Percentiles rank a stretch among this genome's conserved stretches.
Evolutionary conservation across 2,888 invertebrate genomes (phyloP).

Genomic region (Abscondita cerata): DNA sequence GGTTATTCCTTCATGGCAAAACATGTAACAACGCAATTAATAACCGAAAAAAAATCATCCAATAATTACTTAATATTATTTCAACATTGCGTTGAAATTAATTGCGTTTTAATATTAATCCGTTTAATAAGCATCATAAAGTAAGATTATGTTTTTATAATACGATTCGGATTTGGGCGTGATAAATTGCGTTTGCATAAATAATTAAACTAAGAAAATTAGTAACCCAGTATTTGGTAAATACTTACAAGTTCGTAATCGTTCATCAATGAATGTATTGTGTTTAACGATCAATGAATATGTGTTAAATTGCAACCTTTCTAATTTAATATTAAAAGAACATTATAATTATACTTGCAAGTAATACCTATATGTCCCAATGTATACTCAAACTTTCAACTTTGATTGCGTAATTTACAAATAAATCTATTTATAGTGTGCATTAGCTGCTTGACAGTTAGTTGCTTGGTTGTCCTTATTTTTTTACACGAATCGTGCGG

Average conservation of each 20-base stretch:
- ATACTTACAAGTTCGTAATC: background rate
- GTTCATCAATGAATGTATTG: slow-evolving; percentile 6
- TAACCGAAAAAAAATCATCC: no score
- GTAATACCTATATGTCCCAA: slow-evolving; percentile 2
- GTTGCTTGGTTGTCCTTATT: slow-evolving; percentile 12
- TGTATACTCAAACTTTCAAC: background rate
- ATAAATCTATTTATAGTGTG: slow-evolving; percentile 5
- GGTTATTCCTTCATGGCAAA: no score
- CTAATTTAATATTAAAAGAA: slow-evolving; percentile 2
- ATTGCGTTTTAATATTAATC: no score
- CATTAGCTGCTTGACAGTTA: background rate
- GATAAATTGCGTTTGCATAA: no score
- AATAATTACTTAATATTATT: no score
- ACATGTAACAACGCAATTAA: no score
- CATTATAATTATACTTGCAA: slow-evolving; percentile 8
- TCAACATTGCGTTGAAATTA: no score
- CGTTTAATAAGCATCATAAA: no score
- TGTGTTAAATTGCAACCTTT: slow-evolving; percentile 2
- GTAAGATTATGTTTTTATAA: no score
- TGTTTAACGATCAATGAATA: background rate
- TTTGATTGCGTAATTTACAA: slow-evolving; percentile 8
- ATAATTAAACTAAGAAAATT: no score
- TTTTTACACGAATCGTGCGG: background rate
- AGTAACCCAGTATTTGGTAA: background rate
- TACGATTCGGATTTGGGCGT: no score